phyloP scores from a whole-genome alignment of 2,797 vertebrate species.

The Neosalanx taihuensis region DNA sequence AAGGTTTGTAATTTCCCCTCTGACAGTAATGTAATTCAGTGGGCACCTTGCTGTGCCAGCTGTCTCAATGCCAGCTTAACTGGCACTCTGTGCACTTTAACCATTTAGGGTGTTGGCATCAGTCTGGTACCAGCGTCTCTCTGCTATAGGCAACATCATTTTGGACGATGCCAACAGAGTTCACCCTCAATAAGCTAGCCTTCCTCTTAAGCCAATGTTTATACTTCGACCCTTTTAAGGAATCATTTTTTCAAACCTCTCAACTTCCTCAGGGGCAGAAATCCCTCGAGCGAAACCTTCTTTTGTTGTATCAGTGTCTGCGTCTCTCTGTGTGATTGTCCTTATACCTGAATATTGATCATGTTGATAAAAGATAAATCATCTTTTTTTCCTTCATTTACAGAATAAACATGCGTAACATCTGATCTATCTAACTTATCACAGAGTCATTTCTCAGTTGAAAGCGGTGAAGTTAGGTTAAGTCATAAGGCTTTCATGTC shows the following conservation, averaged over 20 bases:
- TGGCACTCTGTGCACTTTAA: constrained; percentile 70
- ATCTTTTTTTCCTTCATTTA: too few species aligned
- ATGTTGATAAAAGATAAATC: too few species aligned
- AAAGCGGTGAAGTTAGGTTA: constrained; percentile 47
- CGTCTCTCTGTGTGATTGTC: too few species aligned
- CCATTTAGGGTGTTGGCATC: constrained; percentile 72
- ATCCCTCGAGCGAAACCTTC: not conserved
- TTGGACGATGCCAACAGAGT: not conserved
- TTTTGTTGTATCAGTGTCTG: too few species aligned
- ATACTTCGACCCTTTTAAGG: constrained; percentile 33
- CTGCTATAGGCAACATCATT: constrained; percentile 7
- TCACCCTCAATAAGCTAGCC: constrained; percentile 15
- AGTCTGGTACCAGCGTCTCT: constrained; percentile 49
- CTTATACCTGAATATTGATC: too few species aligned
- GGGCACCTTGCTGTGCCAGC: constrained; percentile 62
- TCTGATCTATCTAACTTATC: not conserved
- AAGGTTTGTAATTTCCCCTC: constrained; percentile 61
- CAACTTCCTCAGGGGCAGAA: constrained; percentile 23
- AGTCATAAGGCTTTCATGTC: constrained; percentile 57
- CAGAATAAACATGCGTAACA: too few species aligned
- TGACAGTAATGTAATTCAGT: constrained; percentile 72
- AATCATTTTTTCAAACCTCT: constrained; percentile 23
- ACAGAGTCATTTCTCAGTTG: constrained; percentile 17
- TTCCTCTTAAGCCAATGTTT: constrained; percentile 36
- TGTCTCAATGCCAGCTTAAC: constrained; percentile 70